Evolutionary conservation across 2,888 invertebrate species (phyloP), one percentile per base, ranked within the genome.

Genomic region (Cyclophora punctaria): DNA sequence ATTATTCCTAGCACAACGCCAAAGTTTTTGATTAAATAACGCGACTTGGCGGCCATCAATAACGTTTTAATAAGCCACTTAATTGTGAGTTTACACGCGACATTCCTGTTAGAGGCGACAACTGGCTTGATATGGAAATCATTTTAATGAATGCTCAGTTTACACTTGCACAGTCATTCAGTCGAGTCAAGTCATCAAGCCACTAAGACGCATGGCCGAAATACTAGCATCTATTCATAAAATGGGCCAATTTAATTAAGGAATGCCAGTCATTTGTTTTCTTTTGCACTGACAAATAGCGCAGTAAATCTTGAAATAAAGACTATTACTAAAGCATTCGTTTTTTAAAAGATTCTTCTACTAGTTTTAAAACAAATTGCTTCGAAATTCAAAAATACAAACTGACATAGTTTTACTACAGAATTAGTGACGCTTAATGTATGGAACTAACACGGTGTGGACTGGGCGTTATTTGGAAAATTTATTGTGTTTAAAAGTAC

Each of bases 81-180:
- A 74, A 84, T 79, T 70, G 76, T 57, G 54, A 50, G 55, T 68
- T 64, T 59, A 75, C 87, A 87, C 80, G 85, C 86, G 46, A 75
- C 62, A 63, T 57, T 58, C 66, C 62, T 68, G 64, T 73, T 74
- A 71, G 67, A 73, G 64, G 74, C 71, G 77, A 81, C 80, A 79
- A 79, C 69, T 76, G 74, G 69, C 63, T 65, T 64, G 75, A 76
- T 75, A 87, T 86, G 84, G 79, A 81, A 85, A 86, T 83, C 73
- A 75, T 75, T 72, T 74, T 78, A 68, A 61, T 60, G 55, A 45
- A 51, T 48, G 55, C 44, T 47, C 42, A 43, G 43, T 53, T 42
- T 40, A 52, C 47, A 57, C 33, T 40, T n/a, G 34, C 49, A 4
- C 45, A 52, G 50, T 52, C 35, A 42, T 47, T 51, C 5, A 20